Base-by-base conservation (phyloP, 2,888 invertebrate species). In the Desoria tigrina region DNA sequence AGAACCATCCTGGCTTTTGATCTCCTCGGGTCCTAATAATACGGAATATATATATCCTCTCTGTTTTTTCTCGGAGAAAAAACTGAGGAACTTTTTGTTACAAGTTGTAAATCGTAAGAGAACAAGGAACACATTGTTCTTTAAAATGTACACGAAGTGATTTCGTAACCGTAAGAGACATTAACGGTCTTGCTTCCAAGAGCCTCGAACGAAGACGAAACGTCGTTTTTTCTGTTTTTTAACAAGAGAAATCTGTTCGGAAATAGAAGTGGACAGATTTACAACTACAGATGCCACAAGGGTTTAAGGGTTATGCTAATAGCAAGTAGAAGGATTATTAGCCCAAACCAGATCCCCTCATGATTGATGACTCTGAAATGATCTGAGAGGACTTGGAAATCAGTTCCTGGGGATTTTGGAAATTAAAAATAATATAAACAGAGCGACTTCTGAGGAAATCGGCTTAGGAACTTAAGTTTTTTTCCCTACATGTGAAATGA, bases 181-280 rank as follows among this genome's bases (percentile, higher is more conserved):
- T 45, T 45, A 45, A 45, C 16, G 45, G 45, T 45, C n/a, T 45
- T n/a, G 9, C 21, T 45, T 45, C 9, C 39, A 39, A 21, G 21
- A 21, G 16, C 16, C 9, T 39, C n/a, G 45, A 16, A 45, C 9
- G 45, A 45, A 45, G 4, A 45, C 45, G 45, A 16, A 21, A 16
- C 6, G 45, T 11, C 39, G 16, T 45, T 18, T 32, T 26, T 55
- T 28, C 27, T 55, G 23, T 57, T 57, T 57, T 57, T 57, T 39
- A 42, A 42, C 23, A 42, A 57, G 57, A 57, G 18, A 24, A 32
- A 57, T 57, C 14, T 57, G 42, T 67, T 63, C 59, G 60, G 60
- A 54, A 66, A 53, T 62, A 59, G 66, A 67, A 60, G 18, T 58
- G 18, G 66, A 67, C 63, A 63, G 66, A 67, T 67, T 67, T 67